These are phyloP conservation scores for Reinhardtius hippoglossoides DNA, from an alignment of 2,113 vertebrate genomes.

Conservation along the genomic window DNA sequence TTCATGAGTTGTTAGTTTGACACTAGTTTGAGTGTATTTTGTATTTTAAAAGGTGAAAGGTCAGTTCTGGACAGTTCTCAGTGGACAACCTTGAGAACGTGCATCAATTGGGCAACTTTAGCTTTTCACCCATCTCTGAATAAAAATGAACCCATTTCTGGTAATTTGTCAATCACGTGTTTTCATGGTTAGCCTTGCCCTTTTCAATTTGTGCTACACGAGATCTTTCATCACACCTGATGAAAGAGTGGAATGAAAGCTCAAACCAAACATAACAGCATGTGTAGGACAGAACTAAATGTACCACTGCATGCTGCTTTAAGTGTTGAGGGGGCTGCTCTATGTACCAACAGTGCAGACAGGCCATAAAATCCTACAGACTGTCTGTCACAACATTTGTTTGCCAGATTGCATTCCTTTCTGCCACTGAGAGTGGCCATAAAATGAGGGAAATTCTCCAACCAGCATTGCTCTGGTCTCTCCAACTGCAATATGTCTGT, in stretches of 20 bases:
- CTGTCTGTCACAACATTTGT: constrained; percentile 85
- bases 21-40: neutral
- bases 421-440: constrained; percentile 70
- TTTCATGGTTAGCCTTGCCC: constrained; percentile 12
- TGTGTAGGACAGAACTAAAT: constrained; percentile 30
- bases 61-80: neutral
- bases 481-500: constrained; percentile 74
- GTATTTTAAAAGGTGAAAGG: neutral
- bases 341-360: constrained; percentile 71
- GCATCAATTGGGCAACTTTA: neutral
- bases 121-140: constrained; percentile 7
- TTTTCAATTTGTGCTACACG: constrained; percentile 19
- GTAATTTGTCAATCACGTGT: neutral
- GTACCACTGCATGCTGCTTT: constrained; percentile 29
- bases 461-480: constrained; percentile 59
- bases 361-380: constrained; percentile 77
- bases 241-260: constrained; percentile 4
- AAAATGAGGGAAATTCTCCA: constrained; percentile 75
- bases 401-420: constrained; percentile 83
- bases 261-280: constrained; percentile 20
- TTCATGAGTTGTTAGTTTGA: neutral
- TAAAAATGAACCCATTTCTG: constrained; percentile 1
- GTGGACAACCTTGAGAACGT: neutral
- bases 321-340: constrained; percentile 58
- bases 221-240: constrained; percentile 37